Conservation (phyloP, 2,888 invertebrate species). For the Xestia sexstrigata region DNA sequence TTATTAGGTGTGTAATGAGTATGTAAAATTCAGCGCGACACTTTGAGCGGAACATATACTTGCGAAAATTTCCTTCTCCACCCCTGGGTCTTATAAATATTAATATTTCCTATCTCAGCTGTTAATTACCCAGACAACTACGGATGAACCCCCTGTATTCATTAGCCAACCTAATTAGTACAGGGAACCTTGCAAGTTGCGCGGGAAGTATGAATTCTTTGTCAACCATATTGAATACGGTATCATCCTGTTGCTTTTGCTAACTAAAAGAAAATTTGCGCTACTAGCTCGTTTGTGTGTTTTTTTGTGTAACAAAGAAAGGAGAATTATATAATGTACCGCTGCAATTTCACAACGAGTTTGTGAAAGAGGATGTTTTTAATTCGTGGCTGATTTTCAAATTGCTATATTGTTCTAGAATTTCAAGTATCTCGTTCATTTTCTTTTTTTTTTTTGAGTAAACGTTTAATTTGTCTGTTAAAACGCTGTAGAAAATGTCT, state of each 20-base stretch:
- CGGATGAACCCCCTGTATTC: conserved; percentile 85
- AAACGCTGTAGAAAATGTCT: conserved; percentile 7
- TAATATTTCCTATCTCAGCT: conserved; percentile 88
- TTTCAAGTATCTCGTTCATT: conserved; percentile 2
- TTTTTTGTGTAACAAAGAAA: conserved; percentile 55
- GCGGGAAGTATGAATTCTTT: conserved; percentile 75
- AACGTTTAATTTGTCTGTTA: neutral
- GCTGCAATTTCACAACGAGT: conserved; percentile 39
- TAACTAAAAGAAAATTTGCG: conserved; percentile 63
- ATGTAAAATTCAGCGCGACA: conserved; percentile 82
- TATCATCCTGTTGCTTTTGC: conserved; percentile 55
- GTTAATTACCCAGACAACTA: conserved; percentile 88
- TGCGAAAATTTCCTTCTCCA: conserved; percentile 77
- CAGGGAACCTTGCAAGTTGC: conserved; percentile 79
- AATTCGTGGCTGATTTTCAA: conserved; percentile 42
- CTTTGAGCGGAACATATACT: conserved; percentile 77
- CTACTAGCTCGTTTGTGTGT: conserved; percentile 55
- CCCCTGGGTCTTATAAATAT: conserved; percentile 85
- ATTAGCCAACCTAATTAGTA: conserved; percentile 87
- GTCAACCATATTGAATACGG: conserved; percentile 69
- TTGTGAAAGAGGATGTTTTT: conserved; percentile 41
- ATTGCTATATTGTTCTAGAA: conserved; percentile 11
- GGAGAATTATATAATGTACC: conserved; percentile 37
- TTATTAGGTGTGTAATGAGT: conserved; percentile 73
- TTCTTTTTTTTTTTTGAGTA: conserved; percentile 6